phyloP scores from a whole-genome alignment of 2,113 vertebrate species.

The Echinops telfairi region DNA sequence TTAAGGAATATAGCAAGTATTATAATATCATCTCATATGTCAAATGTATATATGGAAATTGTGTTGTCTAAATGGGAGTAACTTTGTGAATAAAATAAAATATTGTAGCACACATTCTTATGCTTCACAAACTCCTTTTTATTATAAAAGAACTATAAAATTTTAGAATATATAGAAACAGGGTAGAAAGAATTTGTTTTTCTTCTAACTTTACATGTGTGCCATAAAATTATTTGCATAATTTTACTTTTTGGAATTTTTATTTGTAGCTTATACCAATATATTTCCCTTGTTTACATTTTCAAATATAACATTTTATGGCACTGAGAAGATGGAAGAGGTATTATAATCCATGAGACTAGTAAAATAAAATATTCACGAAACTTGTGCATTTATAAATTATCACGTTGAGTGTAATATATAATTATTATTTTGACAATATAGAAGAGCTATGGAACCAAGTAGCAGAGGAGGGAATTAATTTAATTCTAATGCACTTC shows the following conservation, averaged over 20 bases:
- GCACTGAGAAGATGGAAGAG: background rate
- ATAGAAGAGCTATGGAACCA: background rate
- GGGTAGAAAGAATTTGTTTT: background rate
- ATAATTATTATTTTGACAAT: background rate
- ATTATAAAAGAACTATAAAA: constrained; percentile 37
- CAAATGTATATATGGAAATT: background rate
- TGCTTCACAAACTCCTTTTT: background rate
- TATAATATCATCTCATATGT: constrained; percentile 37
- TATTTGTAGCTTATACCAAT: background rate
- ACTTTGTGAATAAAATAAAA: constrained; percentile 51
- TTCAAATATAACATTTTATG: background rate
- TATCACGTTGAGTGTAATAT: background rate
- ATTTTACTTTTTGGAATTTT: constrained; percentile 10
- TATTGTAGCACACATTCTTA: constrained; percentile 5
- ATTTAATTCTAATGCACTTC: background rate
- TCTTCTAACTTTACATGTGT: background rate
- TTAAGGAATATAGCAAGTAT: constrained; percentile 22
- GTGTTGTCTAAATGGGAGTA: background rate
- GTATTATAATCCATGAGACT: background rate
- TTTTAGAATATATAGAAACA: background rate
- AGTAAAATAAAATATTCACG: background rate
- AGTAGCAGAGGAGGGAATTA: background rate
- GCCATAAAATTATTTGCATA: background rate
- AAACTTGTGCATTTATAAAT: background rate
- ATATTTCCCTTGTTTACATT: background rate